A percentile compares a stretch with the other conserved stretches of the same genome.
These are phyloP conservation scores for Gymnorhina tibicen DNA, from an alignment of 2,113 vertebrate species.

Conservation along the genomic window DNA sequence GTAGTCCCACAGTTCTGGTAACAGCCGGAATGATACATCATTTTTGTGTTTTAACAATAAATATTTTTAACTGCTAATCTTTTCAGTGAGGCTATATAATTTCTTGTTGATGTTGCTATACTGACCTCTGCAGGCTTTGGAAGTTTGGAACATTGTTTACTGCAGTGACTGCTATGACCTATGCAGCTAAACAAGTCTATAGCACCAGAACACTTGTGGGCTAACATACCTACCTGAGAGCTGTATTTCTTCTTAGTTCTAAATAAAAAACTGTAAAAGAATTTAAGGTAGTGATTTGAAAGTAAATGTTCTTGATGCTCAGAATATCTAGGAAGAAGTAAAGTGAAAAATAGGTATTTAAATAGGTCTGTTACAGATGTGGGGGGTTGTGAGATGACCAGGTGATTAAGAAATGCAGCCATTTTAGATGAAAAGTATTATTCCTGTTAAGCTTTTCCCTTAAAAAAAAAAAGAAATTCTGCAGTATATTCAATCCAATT, in stretches of 20 bases:
- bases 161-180: not conserved
- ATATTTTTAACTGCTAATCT: slow-evolving; percentile 28
- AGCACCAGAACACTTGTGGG: not conserved
- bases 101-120: slow-evolving; percentile 78
- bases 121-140: slow-evolving; percentile 88
- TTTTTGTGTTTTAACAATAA: not conserved
- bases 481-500: not conserved
- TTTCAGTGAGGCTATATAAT: not conserved
- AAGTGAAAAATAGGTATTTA: not conserved
- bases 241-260: not conserved
- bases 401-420: not conserved
- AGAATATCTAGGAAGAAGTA: not conserved
- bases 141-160: slow-evolving; percentile 65
- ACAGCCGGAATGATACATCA: not conserved
- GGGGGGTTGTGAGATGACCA: not conserved
- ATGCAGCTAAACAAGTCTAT: not conserved
- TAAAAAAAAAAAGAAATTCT: not conserved
- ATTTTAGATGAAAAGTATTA: not conserved
- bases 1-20: not conserved
- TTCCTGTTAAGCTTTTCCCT: not conserved
- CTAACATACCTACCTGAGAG: not conserved
- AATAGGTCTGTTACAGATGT: not conserved
- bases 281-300: not conserved
- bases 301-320: not conserved
- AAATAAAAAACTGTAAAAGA: not conserved